phyloP scores from a whole-genome alignment of 2,113 vertebrate species.

The Antigone vipio region DNA sequence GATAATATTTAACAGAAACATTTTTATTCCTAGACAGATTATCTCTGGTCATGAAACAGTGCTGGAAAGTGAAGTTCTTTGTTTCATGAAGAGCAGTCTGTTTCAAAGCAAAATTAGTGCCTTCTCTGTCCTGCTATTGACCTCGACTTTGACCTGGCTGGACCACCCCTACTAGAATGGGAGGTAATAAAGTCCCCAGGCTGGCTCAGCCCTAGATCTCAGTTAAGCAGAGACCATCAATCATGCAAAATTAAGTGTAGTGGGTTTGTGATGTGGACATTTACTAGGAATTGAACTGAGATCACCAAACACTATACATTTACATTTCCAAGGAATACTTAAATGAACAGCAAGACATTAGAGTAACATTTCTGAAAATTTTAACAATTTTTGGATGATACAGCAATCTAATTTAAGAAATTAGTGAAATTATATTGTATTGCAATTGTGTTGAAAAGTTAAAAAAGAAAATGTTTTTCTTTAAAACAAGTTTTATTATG shows the following conservation, averaged over 20 bases:
- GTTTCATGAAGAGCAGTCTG: slow-evolving; percentile 50
- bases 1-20: background rate
- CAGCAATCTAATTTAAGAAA: background rate
- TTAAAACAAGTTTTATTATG: background rate
- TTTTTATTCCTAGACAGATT: background rate
- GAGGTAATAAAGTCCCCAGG: slow-evolving; percentile 77
- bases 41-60: background rate
- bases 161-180: slow-evolving; percentile 80
- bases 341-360: background rate
- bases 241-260: slow-evolving; percentile 78
- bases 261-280: slow-evolving; percentile 80
- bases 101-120: slow-evolving; percentile 69
- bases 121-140: slow-evolving; percentile 76
- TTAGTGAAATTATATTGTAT: background rate
- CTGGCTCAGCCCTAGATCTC: slow-evolving; percentile 66
- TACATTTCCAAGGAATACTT: slow-evolving; percentile 46
- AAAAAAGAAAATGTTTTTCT: background rate
- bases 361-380: background rate
- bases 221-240: slow-evolving; percentile 75
- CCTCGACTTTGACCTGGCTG: slow-evolving; percentile 81
- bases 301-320: slow-evolving; percentile 64
- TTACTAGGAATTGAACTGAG: slow-evolving; percentile 73
- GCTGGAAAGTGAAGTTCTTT: slow-evolving; percentile 62
- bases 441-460: background rate
- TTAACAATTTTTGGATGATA: background rate